Evolutionary conservation across 2,797 vertebrate genomes (phyloP), one percentile per base, ranked within the genome.

Genomic region (Lophotriccus pileatus): DNA sequence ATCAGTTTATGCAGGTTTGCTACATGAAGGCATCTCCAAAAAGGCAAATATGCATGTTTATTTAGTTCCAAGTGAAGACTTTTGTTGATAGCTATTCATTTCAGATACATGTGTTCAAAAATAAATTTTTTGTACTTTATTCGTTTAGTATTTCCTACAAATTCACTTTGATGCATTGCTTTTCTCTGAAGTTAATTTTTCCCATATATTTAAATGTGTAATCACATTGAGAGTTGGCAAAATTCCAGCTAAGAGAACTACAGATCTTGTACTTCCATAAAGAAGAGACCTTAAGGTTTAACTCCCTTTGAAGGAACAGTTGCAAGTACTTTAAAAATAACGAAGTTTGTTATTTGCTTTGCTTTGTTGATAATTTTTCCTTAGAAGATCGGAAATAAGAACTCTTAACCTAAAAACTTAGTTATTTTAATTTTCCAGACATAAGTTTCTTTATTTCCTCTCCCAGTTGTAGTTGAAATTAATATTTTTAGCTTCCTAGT

Each of bases 1-100:
- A 95, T 97, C 94, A 89, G 36, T 92, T 97, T 96, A 77, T 92
- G 93, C 66, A 96, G 86, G 53, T 96, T 97, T 96, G 12, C 53
- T 93, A 77, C 73, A 93, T 24, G 41, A 96, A 92, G 56, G 20
- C 21, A 68, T 91, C 88, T 95, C 94, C 41, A 83, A 66, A 96
- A 97, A 91, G 92, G 62, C 12, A 85, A 96, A 58, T 80, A 96
- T 82, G 30, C 39, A 56, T n/a, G 81, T 91, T 76, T 77, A 83
- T 75, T 92, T 73, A 59, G 20, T 70, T 91, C 55, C 32, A 67
- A 84, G 82, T 55, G 39, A 95, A 95, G 24, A 28, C 15, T 85
- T 88, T 47, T 56, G 49, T 94, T 95, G 47, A 72, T 94, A 92
- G 83, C 58, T 81, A 43, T 94, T 90, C 3, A 63, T 96, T 95